Conservation (phyloP, 2,113 vertebrate species). For the Erpornis zantholeuca region DNA sequence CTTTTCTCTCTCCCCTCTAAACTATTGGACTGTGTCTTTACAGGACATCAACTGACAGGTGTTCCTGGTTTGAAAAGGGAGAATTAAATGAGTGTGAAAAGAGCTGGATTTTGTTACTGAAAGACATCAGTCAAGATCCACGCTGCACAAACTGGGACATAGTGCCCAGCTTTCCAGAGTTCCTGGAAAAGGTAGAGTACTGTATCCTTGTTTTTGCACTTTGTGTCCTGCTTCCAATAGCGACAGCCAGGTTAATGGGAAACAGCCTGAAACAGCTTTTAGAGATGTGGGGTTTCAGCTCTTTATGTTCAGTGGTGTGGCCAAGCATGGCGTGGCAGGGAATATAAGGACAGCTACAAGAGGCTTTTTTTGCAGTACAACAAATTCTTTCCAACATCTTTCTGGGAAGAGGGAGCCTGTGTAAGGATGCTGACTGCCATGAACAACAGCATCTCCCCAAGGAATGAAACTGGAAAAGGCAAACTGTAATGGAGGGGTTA, state of each 20-base stretch:
- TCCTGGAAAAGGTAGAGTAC: slow-evolving; percentile 8
- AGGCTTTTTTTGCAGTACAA: not conserved
- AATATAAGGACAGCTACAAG: not conserved
- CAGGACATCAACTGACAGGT: not conserved
- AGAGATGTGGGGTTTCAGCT: not conserved
- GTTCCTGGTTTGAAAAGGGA: slow-evolving; percentile 68
- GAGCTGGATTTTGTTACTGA: slow-evolving; percentile 72
- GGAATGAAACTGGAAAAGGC: not conserved
- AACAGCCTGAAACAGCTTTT: not conserved
- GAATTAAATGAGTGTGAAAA: slow-evolving; percentile 61
- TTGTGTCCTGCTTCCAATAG: not conserved
- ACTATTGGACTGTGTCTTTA: not conserved
- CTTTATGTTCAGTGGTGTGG: not conserved
- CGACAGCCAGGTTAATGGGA: not conserved
- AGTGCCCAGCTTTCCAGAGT: slow-evolving; percentile 71
- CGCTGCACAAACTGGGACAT: slow-evolving; percentile 19
- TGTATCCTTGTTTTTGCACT: not conserved
- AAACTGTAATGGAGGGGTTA: not conserved
- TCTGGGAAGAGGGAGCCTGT: not conserved
- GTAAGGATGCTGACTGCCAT: no score
- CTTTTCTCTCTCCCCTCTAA: not conserved
- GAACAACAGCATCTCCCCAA: not conserved
- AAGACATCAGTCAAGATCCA: slow-evolving; percentile 34
- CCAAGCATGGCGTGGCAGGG: not conserved
- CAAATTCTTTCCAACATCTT: not conserved